phyloP scores from a whole-genome alignment of 2,888 invertebrate genomes.

The Exocentrus adspersus region DNA sequence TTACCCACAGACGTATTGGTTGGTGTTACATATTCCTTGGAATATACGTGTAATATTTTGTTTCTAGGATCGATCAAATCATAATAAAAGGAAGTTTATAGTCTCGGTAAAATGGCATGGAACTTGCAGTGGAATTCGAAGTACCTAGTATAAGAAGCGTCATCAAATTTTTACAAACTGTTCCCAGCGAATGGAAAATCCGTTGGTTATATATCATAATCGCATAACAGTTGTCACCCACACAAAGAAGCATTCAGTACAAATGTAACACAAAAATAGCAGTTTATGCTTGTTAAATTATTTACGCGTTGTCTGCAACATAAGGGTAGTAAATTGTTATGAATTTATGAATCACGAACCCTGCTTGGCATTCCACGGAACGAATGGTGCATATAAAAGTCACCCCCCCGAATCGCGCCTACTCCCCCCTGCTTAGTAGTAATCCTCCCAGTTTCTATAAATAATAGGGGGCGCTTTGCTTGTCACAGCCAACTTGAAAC shows the following conservation, averaged over 20 bases:
- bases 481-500: conserved; percentile 44
- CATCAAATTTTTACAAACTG: no score
- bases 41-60: no score
- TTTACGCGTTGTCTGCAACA: conserved; percentile 22
- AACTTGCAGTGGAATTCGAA: no score
- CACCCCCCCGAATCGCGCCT: conserved; percentile 27
- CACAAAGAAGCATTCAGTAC: conserved; percentile 1
- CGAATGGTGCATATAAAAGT: conserved; percentile 33
- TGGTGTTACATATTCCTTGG: no score
- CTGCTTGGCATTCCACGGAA: conserved; percentile 18
- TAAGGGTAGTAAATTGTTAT: conserved; percentile 25
- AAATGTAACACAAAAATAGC: conserved; percentile 16
- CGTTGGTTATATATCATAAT: conserved; percentile 4
- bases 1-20: no score
- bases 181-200: no score
- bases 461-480: conserved; percentile 38
- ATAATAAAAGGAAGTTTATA: no score
- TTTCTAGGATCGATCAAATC: no score
- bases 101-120: no score
- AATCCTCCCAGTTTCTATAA: conserved; percentile 38
- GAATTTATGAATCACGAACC: conserved; percentile 32
- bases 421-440: conserved; percentile 25
- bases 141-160: no score
- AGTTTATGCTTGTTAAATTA: conserved; percentile 25
- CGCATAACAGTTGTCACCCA: background rate